phyloP scores from a whole-genome alignment of 2,888 invertebrate species.

The Ophion ventricosus region DNA sequence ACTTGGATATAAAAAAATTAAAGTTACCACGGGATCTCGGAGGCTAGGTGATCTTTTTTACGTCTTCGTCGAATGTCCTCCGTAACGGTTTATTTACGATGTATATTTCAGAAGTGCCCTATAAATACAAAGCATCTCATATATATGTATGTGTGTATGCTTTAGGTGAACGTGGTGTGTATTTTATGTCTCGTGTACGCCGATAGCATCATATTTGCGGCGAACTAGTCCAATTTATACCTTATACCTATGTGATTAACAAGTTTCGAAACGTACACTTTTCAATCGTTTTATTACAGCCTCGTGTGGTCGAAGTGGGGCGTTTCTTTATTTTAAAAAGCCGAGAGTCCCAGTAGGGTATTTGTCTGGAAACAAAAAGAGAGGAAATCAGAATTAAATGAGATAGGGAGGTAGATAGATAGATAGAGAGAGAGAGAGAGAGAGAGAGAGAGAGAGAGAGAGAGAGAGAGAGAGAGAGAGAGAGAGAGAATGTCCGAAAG shows the following conservation, averaged over 20 bases:
- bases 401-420: background rate
- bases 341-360: background rate
- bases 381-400: background rate
- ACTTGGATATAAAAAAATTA: background rate
- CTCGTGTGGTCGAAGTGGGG: background rate
- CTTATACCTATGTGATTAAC: constrained; percentile 19
- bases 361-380: background rate
- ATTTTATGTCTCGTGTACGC: background rate
- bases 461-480: constrained; percentile 6
- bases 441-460: background rate
- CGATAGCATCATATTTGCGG: background rate
- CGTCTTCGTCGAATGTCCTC: background rate
- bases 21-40: background rate
- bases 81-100: background rate
- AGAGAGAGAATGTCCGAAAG: constrained; percentile 37
- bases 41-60: background rate
- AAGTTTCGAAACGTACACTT: background rate
- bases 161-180: background rate
- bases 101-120: background rate
- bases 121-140: background rate
- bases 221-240: constrained; percentile 40
- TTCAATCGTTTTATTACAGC: constrained; percentile 27
- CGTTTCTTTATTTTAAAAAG: background rate
- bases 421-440: background rate
- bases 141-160: background rate